Conservation (phyloP, 2,797 vertebrate species). For the Erethizon dorsatum region DNA sequence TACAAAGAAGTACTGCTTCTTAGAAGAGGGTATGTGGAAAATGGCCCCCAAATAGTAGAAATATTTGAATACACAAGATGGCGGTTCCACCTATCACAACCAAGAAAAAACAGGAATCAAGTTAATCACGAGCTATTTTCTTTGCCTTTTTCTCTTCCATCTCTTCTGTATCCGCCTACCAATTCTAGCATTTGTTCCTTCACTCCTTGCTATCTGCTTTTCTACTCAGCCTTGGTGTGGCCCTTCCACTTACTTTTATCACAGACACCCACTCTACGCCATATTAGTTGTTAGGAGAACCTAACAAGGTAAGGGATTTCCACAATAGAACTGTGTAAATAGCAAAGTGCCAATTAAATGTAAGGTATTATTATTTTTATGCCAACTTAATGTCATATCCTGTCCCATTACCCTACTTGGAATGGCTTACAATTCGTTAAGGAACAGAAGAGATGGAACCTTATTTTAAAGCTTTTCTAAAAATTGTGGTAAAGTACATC, state of each 20-base stretch:
- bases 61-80: conserved; percentile 26
- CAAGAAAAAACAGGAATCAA: neutral
- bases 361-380: conserved; percentile 21
- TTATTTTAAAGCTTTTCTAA: neutral
- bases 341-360: conserved; percentile 30
- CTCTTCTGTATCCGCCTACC: conserved; percentile 9
- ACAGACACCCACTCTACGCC: neutral
- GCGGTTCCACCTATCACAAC: neutral
- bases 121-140: neutral
- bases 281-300: neutral
- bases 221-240: neutral
- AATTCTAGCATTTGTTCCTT: neutral
- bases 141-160: conserved; percentile 23
- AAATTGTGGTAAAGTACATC: neutral
- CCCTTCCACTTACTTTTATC: neutral
- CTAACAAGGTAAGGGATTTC: neutral
- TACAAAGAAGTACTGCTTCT: neutral
- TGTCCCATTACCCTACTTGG: neutral
- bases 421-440: conserved; percentile 23
- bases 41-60: neutral
- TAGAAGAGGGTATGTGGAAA: neutral
- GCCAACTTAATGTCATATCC: neutral
- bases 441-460: conserved; percentile 18
- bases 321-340: conserved; percentile 14
- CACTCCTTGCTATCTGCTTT: neutral